These are phyloP conservation scores for Tetheella fluctuosa DNA, from an alignment of 2,888 invertebrate genomes.

Conservation along the genomic window DNA sequence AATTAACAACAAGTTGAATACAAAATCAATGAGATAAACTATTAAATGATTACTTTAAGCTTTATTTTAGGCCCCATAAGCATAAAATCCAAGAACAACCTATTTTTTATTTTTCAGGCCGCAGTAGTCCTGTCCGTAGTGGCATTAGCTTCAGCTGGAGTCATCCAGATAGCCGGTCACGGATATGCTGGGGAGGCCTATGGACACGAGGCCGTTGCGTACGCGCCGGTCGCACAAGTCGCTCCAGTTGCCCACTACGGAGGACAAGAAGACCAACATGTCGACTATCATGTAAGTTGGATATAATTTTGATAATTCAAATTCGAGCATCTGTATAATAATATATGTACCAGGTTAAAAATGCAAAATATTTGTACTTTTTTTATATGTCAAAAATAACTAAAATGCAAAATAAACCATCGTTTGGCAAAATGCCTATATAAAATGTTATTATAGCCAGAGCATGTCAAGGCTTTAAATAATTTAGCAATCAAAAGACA, in stretches of 20 bases:
- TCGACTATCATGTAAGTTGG: constrained; percentile 75
- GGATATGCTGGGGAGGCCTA: constrained; percentile 70
- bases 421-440: no score
- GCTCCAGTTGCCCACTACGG: constrained; percentile 57
- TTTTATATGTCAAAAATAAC: not conserved
- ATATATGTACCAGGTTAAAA: no score
- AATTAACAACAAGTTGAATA: no score
- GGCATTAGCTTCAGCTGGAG: constrained; percentile 72
- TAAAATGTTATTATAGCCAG: not conserved
- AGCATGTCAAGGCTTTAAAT: not conserved
- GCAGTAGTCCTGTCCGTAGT: constrained; percentile 73
- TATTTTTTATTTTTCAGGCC: constrained; percentile 46
- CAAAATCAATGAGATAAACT: not conserved
- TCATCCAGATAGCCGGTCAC: constrained; percentile 61
- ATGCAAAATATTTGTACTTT: no score
- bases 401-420: not conserved
- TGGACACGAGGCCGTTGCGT: constrained; percentile 69
- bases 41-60: not conserved
- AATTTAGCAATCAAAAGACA: not conserved
- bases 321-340: no score
- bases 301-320: not conserved
- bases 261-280: constrained; percentile 73
- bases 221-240: constrained; percentile 61
- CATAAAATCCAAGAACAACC: not conserved
- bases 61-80: no score